Evolutionary conservation across 2,797 vertebrate species (phyloP).

Genomic region (Neostethus bicornis): DNA sequence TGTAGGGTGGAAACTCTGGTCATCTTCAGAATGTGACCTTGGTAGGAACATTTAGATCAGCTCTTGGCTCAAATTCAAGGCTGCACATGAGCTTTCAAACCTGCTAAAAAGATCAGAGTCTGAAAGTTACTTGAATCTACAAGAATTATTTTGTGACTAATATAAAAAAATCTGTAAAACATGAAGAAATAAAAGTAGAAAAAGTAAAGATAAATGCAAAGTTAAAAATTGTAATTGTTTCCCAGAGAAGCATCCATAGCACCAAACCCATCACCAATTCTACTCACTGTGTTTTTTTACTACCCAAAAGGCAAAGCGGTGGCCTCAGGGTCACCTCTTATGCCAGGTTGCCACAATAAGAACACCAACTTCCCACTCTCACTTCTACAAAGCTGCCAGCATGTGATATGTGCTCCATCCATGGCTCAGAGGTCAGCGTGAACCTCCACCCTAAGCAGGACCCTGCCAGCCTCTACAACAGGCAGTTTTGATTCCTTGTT

Average conservation of each 20-base stretch:
- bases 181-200: neutral
- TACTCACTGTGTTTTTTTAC: conserved; percentile 14
- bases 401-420: conserved; percentile 58
- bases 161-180: neutral
- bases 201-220: neutral
- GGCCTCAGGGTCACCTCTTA: conserved; percentile 58
- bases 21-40: neutral
- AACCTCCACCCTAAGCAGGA: conserved; percentile 52
- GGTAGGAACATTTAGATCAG: neutral
- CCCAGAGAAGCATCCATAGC: neutral
- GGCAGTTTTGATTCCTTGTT: conserved; percentile 68
- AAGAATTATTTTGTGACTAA: neutral
- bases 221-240: neutral
- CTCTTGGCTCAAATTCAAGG: conserved; percentile 8
- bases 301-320: conserved; percentile 49
- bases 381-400: conserved; percentile 82
- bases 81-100: conserved; percentile 1
- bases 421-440: conserved; percentile 64
- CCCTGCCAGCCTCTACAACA: conserved; percentile 35
- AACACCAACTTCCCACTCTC: conserved; percentile 82
- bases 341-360: conserved; percentile 72
- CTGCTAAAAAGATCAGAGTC: conserved; percentile 4
- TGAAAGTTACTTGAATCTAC: neutral
- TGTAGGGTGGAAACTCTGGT: neutral
- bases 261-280: conserved; percentile 20